Evolutionary conservation across 2,797 vertebrate genomes (phyloP).

Genomic region (Chelon auratus): DNA sequence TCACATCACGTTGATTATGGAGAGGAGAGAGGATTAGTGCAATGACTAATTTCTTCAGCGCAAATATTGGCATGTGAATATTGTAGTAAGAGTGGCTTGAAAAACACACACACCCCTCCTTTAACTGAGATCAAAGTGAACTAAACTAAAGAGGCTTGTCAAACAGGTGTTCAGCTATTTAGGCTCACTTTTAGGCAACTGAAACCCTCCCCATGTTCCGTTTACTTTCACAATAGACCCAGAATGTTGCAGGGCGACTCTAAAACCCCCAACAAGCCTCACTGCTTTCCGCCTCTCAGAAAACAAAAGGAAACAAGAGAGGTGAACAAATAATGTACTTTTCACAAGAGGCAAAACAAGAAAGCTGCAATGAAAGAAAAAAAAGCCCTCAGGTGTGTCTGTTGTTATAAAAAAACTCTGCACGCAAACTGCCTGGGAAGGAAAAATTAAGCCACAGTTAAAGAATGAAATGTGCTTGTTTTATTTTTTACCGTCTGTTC

Average conservation of each 20-base stretch:
- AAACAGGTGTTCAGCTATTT: conserved; percentile 12
- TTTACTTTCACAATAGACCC: conserved; percentile 19
- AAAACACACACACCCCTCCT: background rate
- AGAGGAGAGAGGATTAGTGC: background rate
- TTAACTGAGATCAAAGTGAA: background rate
- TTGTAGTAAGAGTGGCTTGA: background rate
- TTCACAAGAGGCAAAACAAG: conserved; percentile 23
- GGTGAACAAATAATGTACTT: conserved; percentile 23
- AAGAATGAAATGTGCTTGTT: conserved; percentile 51
- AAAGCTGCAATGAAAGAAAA: background rate
- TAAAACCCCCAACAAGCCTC: conserved; percentile 6
- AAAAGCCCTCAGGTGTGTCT: conserved; percentile 13
- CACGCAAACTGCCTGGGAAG: conserved; percentile 31
- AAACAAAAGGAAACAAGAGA: background rate
- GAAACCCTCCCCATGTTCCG: conserved; percentile 12
- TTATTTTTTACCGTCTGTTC: conserved; percentile 17
- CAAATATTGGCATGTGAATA: background rate
- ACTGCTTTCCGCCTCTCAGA: conserved; percentile 2
- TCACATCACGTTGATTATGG: background rate
- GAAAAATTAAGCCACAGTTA: conserved; percentile 58
- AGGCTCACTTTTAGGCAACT: background rate
- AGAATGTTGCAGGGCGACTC: background rate
- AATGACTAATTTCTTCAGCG: background rate
- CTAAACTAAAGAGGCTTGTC: background rate
- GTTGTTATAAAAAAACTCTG: conserved; percentile 33